Conservation (phyloP, 1,140 invertebrate species). For the Campoletis sonorensis region DNA sequence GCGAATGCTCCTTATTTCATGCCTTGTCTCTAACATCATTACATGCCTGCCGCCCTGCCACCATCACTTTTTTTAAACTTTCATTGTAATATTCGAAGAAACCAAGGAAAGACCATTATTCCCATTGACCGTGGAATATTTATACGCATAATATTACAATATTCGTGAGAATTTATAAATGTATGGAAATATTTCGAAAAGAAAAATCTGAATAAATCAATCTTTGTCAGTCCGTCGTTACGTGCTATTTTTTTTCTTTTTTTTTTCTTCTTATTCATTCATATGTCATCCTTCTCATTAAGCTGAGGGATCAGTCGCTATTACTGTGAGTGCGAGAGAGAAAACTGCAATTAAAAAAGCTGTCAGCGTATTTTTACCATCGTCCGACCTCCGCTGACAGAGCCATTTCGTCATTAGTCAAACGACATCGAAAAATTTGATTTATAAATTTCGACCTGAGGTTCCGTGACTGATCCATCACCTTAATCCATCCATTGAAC, state of each 20-base stretch:
- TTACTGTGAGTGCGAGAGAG: no score
- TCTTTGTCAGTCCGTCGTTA: not conserved
- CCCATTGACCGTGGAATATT: not conserved
- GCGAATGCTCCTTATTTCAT: not conserved
- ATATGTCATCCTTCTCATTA: no score
- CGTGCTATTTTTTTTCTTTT: not conserved
- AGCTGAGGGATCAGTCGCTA: no score
- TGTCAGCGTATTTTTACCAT: no score
- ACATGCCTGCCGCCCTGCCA: constrained; percentile 1
- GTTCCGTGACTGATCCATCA: no score
- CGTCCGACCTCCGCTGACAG: no score
- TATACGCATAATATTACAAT: not conserved
- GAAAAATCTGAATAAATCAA: not conserved
- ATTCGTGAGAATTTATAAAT: not conserved
- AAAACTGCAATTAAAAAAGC: no score
- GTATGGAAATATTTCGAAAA: not conserved
- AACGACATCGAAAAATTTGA: no score
- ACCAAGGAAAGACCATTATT: not conserved
- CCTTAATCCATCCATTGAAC: not conserved
- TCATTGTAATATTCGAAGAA: not conserved
- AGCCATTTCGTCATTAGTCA: no score
- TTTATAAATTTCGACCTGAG: no score
- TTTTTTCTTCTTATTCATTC: no score
- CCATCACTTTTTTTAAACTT: not conserved
- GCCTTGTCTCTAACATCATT: not conserved